These are phyloP conservation scores for Neodiprion virginianus DNA, from an alignment of 1,140 invertebrate genomes.

Conservation along the genomic window DNA sequence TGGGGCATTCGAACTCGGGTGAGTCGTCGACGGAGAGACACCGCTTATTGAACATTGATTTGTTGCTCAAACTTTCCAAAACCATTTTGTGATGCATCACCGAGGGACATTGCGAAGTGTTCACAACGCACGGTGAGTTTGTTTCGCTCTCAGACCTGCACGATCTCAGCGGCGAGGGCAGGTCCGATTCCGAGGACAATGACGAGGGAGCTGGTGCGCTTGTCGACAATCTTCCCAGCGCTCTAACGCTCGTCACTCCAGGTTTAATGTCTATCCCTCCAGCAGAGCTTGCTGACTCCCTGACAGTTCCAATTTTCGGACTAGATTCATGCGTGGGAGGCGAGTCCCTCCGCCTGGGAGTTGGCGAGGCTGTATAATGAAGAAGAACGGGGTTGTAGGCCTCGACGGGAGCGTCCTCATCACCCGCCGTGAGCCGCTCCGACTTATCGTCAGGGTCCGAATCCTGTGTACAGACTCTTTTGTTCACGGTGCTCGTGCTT, in stretches of 20 bases:
- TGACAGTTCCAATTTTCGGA: slow-evolving; percentile 15
- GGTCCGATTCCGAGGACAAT: slow-evolving; percentile 59
- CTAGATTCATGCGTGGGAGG: slow-evolving; percentile 28
- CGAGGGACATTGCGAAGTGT: slow-evolving; percentile 62
- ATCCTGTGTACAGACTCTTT: slow-evolving; percentile 62
- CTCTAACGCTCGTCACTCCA: slow-evolving; percentile 34
- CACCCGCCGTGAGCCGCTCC: slow-evolving; percentile 33
- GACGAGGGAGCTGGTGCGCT: slow-evolving; percentile 70
- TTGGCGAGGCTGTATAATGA: slow-evolving; percentile 51
- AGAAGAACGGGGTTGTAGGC: slow-evolving; percentile 49
- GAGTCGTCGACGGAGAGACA: slow-evolving; percentile 53
- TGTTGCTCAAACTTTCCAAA: slow-evolving; percentile 64
- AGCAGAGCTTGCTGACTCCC: slow-evolving; percentile 39
- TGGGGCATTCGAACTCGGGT: slow-evolving; percentile 52
- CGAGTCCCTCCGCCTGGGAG: slow-evolving; percentile 42
- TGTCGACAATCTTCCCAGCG: slow-evolving; percentile 63
- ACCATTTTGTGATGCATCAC: slow-evolving; percentile 69
- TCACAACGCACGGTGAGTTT: slow-evolving; percentile 59
- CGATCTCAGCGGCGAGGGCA: slow-evolving; percentile 47
- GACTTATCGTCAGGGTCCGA: slow-evolving; percentile 43
- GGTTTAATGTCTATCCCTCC: slow-evolving; percentile 52
- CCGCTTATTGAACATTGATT: slow-evolving; percentile 53
- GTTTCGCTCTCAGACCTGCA: slow-evolving; percentile 59
- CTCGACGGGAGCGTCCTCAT: slow-evolving; percentile 46
- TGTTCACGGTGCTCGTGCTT: slow-evolving; percentile 56